Conservation (phyloP, 2,113 vertebrate species). For the Aptenodytes forsteri region DNA sequence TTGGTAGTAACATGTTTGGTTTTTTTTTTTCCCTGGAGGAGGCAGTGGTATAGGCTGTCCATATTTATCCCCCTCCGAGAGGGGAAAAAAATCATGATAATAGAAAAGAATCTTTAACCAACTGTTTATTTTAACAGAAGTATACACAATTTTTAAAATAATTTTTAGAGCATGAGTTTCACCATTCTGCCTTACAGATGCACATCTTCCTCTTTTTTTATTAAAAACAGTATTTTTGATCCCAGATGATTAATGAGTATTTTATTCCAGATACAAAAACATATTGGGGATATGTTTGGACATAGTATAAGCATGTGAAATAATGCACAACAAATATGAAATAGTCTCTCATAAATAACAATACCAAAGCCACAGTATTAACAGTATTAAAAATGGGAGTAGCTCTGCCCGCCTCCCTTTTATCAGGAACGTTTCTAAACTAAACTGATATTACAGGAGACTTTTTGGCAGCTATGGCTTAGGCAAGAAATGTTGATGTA, state of each 20-base stretch:
- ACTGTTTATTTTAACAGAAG: not conserved
- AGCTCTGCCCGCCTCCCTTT: not conserved
- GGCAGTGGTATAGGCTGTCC: not conserved
- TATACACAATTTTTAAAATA: not conserved
- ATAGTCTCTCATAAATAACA: slow-evolving; percentile 20
- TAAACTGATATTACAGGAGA: not conserved
- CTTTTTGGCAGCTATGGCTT: not conserved
- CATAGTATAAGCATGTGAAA: not conserved
- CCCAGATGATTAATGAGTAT: not conserved
- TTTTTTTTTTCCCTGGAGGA: not conserved
- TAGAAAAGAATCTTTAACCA: not conserved
- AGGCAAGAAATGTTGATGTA: not conserved
- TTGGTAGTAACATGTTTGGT: rapidly evolving
- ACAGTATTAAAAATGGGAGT: not conserved
- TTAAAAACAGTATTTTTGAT: not conserved
- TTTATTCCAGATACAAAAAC: not conserved
- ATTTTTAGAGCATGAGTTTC: not conserved
- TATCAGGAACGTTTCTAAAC: not conserved
- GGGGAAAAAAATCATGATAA: not conserved
- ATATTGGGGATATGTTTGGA: not conserved
- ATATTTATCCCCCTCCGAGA: no score
- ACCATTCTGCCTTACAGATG: not conserved
- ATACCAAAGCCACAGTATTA: not conserved
- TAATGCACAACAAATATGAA: not conserved
- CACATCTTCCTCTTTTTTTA: not conserved